phyloP scores from a whole-genome alignment of 2,113 vertebrate genomes.

The Axis porcinus region DNA sequence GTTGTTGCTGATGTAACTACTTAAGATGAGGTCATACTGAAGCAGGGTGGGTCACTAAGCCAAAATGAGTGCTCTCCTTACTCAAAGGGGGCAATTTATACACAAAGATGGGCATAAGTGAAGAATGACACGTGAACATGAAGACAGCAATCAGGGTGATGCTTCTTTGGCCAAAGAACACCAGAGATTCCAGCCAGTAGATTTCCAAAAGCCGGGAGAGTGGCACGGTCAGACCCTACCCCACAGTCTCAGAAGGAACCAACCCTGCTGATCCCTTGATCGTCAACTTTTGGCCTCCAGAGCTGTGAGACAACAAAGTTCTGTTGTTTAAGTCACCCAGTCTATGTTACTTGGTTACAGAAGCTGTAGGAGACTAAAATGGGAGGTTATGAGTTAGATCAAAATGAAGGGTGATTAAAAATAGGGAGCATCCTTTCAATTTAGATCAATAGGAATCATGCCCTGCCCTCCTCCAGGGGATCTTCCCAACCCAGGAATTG shows the following conservation, averaged over 20 bases:
- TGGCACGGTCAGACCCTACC: rapidly evolving
- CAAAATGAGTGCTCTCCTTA: background rate
- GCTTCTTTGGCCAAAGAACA: background rate
- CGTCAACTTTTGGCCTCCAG: background rate
- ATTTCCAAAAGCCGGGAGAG: background rate
- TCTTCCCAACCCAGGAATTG: background rate
- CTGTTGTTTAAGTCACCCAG: background rate
- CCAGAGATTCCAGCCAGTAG: background rate
- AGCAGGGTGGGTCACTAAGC: background rate
- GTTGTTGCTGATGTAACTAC: background rate
- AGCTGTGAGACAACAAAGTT: no score
- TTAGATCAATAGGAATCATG: background rate
- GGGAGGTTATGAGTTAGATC: background rate
- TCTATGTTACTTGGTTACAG: background rate
- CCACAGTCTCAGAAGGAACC: background rate
- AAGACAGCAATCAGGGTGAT: background rate
- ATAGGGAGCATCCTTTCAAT: background rate
- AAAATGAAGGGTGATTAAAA: background rate
- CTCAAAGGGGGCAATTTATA: background rate
- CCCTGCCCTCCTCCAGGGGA: background rate
- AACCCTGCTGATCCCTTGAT: rapidly evolving
- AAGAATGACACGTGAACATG: background rate
- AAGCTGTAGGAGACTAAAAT: background rate
- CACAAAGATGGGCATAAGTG: background rate
- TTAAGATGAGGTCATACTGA: background rate